Base-by-base conservation (phyloP, 37 sponge, comb jelly and placozoan species). In the Cliona cf. orientalis region DNA sequence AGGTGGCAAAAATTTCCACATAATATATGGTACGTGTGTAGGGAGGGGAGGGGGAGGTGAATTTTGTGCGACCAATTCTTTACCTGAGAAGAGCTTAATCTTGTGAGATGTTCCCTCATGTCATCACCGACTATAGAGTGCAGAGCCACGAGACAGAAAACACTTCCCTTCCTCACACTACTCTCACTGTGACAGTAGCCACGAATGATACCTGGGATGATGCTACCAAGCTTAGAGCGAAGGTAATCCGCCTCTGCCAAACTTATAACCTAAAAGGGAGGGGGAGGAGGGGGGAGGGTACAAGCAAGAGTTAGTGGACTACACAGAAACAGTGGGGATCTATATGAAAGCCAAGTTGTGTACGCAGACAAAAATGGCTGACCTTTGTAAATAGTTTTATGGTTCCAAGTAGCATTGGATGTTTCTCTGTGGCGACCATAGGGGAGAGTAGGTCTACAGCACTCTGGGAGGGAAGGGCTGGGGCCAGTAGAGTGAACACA, bases 71-170 rank as follows among this genome's bases (percentile, higher is more conserved):
- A 43, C n/a, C 34, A 31, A 5, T 43, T 55, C 9, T 31, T 49
- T 43, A 91, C 91, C 82, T 94, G 94, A 39, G 94, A 90, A 23
- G 89, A 76, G 36, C 93, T 87, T 29, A 96, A 85, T 42, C 46
- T 85, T 0, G 58, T 35, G 65, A 92, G 88, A 67, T 90, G 78
- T 38, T 87, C 72, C 66, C 58, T 81, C 26, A 93, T 42, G n/a
- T 80, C 58, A n/a, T 90, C 91, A 22, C 88, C 91, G 3, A 96
- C 91, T 0, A 88, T 85, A 46, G 75, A 35, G 58, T 96, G 91
- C 6, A 96, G 40, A 49, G 90, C 85, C 33, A 96, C 96, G 55
- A 96, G 55, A 72, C 96, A 96, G 88, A 96, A 96, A n/a, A 96
- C 96, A 70, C 96, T 90, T 7, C 86, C 91, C 75, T 96, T 96